phyloP scores from a whole-genome alignment of 1,140 invertebrate species.

The Medauroidea extradentata region DNA sequence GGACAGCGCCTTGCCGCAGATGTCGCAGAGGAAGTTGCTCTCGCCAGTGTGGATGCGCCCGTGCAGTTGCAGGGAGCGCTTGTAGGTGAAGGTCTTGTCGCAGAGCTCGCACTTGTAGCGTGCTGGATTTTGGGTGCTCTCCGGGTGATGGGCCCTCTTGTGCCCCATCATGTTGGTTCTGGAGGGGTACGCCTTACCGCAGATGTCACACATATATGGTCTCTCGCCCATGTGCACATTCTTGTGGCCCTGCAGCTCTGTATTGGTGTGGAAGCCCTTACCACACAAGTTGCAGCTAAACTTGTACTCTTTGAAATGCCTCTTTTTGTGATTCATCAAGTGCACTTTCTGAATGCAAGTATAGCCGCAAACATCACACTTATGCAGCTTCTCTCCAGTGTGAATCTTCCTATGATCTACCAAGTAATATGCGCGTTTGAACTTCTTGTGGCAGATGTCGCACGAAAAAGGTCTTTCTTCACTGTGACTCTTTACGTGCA shows the following conservation, averaged over 20 bases:
- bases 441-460: slow-evolving; percentile 15
- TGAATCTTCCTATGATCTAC: slow-evolving; percentile 41
- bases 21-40: slow-evolving; percentile 58
- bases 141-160: slow-evolving; percentile 50
- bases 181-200: slow-evolving; percentile 37
- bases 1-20: slow-evolving; percentile 55
- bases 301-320: slow-evolving; percentile 42
- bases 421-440: slow-evolving; percentile 39
- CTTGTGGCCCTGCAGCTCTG: slow-evolving; percentile 37
- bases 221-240: slow-evolving; percentile 39
- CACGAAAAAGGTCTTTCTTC: slow-evolving; percentile 17
- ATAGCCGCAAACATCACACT: slow-evolving; percentile 43
- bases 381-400: slow-evolving; percentile 36
- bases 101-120: slow-evolving; percentile 74
- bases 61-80: slow-evolving; percentile 48
- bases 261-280: slow-evolving; percentile 45
- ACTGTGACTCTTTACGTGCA: slow-evolving; percentile 35
- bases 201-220: slow-evolving; percentile 37
- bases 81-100: slow-evolving; percentile 56
- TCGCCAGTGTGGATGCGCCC: slow-evolving; percentile 57
- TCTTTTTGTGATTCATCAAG: slow-evolving; percentile 38
- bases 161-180: slow-evolving; percentile 44
- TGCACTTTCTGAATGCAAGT: slow-evolving; percentile 42
- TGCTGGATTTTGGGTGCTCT: slow-evolving; percentile 44
- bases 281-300: slow-evolving; percentile 41